Evolutionary conservation across 2,113 vertebrate species (phyloP).

Genomic region (Bufo gargarizans): DNA sequence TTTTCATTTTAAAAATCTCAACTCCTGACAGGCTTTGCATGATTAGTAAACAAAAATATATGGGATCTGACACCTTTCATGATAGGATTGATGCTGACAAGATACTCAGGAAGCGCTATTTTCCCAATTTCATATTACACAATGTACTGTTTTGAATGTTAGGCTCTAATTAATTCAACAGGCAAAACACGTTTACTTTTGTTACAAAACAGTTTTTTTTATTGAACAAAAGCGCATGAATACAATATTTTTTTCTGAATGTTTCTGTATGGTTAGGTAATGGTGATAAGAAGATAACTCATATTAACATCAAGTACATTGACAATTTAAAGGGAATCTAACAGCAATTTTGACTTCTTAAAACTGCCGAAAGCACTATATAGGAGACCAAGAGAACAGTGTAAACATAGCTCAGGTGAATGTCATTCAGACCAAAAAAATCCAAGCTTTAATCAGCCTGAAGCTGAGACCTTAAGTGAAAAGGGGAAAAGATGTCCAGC

Average conservation of each 20-base stretch:
- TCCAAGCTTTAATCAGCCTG: too few relatives aligned
- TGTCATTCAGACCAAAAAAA: too few relatives aligned
- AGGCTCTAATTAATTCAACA: neutral
- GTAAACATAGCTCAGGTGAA: too few relatives aligned
- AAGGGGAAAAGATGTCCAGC: too few relatives aligned
- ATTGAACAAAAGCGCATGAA: neutral
- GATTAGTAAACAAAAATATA: constrained; percentile 46
- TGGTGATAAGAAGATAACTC: neutral
- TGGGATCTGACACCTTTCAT: constrained; percentile 14
- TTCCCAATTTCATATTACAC: neutral
- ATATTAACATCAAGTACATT: too few relatives aligned
- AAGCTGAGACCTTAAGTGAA: too few relatives aligned
- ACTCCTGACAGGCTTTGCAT: neutral
- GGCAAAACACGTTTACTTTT: neutral
- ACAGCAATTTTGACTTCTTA: too few relatives aligned
- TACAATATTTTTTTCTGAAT: neutral
- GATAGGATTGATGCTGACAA: constrained; percentile 32
- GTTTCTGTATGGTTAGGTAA: neutral
- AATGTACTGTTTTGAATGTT: neutral
- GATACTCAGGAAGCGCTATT: neutral
- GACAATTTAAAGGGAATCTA: too few relatives aligned
- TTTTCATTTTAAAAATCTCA: constrained; percentile 28
- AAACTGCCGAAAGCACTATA: too few relatives aligned
- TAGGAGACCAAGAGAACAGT: too few relatives aligned
- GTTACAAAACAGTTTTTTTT: neutral